A percentile compares a stretch with the other conserved stretches of the same genome.
These are phyloP conservation scores for Operophtera brumata DNA, from an alignment of 2,888 invertebrate species.

Conservation along the genomic window DNA sequence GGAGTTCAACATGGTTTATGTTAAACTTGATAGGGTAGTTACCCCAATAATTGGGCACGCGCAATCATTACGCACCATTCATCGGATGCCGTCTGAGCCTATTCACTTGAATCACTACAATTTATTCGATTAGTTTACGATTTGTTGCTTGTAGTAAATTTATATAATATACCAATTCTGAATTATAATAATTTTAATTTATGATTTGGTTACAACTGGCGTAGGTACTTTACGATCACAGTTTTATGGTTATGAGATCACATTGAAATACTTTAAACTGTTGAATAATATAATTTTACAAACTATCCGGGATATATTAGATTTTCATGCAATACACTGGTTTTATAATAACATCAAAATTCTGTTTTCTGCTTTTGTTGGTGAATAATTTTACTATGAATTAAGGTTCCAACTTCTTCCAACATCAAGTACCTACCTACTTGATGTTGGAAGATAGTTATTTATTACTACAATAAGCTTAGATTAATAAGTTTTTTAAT, in stretches of 20 bases:
- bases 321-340: too few relatives aligned
- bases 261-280: constrained; percentile 2
- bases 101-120: constrained; percentile 50
- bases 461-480: too few relatives aligned
- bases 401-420: too few relatives aligned
- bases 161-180: constrained; percentile 40
- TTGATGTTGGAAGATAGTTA: too few relatives aligned
- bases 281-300: background rate
- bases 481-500: too few relatives aligned
- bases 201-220: constrained; percentile 66
- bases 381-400: too few relatives aligned
- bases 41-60: constrained; percentile 43
- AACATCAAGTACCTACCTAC: too few relatives aligned
- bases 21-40: constrained; percentile 42
- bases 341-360: too few relatives aligned
- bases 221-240: constrained; percentile 63
- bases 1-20: constrained; percentile 19
- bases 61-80: constrained; percentile 61
- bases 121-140: constrained; percentile 71
- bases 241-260: constrained; percentile 42
- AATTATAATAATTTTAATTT: constrained; percentile 55
- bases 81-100: constrained; percentile 44
- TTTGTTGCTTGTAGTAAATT: constrained; percentile 76
- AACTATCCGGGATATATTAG: too few relatives aligned
- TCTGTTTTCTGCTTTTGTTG: too few relatives aligned